Evolutionary conservation across 2,113 vertebrate species (phyloP).

Genomic region (Centropristis striata): DNA sequence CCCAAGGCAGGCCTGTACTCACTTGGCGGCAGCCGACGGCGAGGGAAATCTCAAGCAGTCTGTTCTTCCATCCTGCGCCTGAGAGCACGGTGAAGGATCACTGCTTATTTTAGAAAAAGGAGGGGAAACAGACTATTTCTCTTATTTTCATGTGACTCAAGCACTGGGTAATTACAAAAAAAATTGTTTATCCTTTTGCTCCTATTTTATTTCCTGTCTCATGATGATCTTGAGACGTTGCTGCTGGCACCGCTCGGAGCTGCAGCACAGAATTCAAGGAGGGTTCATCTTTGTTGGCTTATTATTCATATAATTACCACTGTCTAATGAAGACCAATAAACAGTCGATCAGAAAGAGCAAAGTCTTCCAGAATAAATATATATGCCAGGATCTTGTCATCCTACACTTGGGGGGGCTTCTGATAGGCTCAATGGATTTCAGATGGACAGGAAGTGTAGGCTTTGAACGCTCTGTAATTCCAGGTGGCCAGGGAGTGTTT

Average conservation of each 20-base stretch:
- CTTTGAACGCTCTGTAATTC: conserved; percentile 77
- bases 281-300: conserved; percentile 61
- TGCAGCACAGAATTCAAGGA: conserved; percentile 27
- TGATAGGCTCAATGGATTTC: conserved; percentile 83
- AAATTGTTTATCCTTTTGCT: conserved; percentile 38
- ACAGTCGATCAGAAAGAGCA: conserved; percentile 70
- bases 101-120: conserved; percentile 16
- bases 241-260: conserved; percentile 58
- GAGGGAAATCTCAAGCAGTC: conserved; percentile 48
- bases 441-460: conserved; percentile 84
- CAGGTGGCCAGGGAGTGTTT: conserved; percentile 79
- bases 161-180: conserved; percentile 20
- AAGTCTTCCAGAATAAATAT: conserved; percentile 71
- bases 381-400: conserved; percentile 66
- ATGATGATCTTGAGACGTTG: conserved; percentile 67
- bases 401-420: conserved; percentile 61
- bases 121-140: neutral
- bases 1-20: conserved; percentile 52
- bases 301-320: conserved; percentile 76
- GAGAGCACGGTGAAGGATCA: conserved; percentile 39
- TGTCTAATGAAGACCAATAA: conserved; percentile 72
- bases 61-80: conserved; percentile 48
- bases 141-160: conserved; percentile 41
- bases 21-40: conserved; percentile 46
- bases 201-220: conserved; percentile 51